Conservation (phyloP, 2,113 vertebrate species). For the Lagopus muta region DNA sequence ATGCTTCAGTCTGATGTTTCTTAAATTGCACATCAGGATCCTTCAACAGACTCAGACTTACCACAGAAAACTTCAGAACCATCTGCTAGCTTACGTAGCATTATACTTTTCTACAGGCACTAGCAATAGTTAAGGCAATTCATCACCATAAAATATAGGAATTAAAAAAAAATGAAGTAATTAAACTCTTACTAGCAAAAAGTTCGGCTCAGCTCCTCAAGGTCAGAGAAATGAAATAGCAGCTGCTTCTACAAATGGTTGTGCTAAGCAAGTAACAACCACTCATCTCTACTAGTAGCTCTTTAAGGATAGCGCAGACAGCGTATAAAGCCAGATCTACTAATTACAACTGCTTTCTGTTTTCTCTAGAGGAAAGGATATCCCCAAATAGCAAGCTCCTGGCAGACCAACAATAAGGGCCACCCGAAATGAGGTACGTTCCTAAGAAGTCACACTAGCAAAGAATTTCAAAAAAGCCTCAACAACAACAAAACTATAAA, state of each 20-base stretch:
- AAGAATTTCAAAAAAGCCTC: neutral
- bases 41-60: neutral
- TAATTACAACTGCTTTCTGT: neutral
- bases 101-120: neutral
- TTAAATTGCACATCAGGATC: neutral
- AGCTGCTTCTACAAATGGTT: neutral
- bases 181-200: neutral
- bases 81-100: neutral
- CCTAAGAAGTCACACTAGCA: neutral
- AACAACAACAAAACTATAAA: neutral
- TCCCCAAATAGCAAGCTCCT: neutral
- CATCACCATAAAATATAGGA: neutral
- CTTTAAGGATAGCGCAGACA: neutral
- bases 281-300: neutral
- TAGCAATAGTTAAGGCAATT: neutral
- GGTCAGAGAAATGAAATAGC: neutral
- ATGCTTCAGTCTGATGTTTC: neutral
- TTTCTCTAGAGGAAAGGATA: neutral
- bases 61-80: neutral
- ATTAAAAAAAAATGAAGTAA: neutral
- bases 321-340: neutral
- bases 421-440: neutral
- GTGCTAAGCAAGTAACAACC: rapidly evolving
- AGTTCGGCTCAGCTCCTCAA: neutral
- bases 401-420: neutral